These are phyloP conservation scores for Porites australiensis DNA, from an alignment of 64 coral and sea anemone genomes.

Conservation along the genomic window DNA sequence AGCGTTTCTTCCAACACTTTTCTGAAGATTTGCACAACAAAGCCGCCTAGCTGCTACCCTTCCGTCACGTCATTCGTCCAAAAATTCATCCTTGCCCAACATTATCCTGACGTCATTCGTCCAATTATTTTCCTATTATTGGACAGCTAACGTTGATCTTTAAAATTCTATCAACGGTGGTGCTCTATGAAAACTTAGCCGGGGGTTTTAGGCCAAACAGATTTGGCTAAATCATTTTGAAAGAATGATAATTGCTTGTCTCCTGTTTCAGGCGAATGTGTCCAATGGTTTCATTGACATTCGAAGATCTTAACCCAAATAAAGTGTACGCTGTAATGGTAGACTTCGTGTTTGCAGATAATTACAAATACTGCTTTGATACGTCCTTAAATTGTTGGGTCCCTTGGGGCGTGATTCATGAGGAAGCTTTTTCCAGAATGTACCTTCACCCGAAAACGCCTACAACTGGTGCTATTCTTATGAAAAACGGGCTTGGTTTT, in stretches of 20 bases:
- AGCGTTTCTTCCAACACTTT: too few relatives aligned
- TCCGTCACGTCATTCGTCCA: too few relatives aligned
- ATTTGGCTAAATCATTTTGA: background rate
- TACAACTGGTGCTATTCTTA: background rate
- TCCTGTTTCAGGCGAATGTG: conserved; percentile 5
- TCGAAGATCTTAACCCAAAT: conserved; percentile 21
- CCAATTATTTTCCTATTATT: too few relatives aligned
- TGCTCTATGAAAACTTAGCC: too few relatives aligned
- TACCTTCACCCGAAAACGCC: conserved; percentile 27
- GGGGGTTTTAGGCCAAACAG: too few relatives aligned
- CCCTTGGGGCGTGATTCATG: background rate
- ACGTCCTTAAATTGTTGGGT: background rate
- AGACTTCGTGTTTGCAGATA: conserved; percentile 27
- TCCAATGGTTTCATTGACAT: conserved; percentile 17
- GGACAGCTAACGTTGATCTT: too few relatives aligned
- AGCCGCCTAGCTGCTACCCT: too few relatives aligned
- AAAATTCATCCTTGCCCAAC: too few relatives aligned
- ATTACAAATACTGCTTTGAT: conserved; percentile 26
- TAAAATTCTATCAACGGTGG: too few relatives aligned
- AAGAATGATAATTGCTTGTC: background rate
- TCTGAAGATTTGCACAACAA: too few relatives aligned
- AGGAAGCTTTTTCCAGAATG: background rate
- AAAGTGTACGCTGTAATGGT: conserved; percentile 24
- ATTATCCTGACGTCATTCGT: too few relatives aligned
- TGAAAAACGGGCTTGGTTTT: background rate